Evolutionary conservation across 1,140 invertebrate genomes (phyloP).

Genomic region (Pteromalus puparum): DNA sequence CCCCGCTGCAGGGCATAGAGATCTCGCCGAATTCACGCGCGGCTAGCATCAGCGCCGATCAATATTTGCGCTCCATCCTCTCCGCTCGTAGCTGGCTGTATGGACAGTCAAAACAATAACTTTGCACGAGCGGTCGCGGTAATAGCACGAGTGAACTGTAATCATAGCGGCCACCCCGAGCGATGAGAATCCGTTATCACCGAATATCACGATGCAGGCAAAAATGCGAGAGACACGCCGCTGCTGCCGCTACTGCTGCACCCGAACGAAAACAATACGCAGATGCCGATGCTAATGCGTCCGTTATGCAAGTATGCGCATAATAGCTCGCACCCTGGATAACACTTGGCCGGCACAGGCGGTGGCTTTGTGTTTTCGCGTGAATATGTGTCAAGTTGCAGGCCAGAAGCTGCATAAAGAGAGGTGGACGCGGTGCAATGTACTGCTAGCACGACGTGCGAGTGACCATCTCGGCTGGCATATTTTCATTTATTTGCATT

Average conservation of each 20-base stretch:
- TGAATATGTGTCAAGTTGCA: constrained; percentile 15
- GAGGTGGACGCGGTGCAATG: neutral
- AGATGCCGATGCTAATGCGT: constrained; percentile 64
- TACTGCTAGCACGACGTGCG: no score
- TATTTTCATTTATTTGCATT: neutral
- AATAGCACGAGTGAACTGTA: constrained; percentile 58
- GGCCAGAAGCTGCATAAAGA: neutral
- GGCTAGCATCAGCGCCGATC: constrained; percentile 37
- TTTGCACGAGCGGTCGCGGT: constrained; percentile 49
- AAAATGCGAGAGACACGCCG: constrained; percentile 56
- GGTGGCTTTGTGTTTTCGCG: neutral
- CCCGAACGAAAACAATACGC: constrained; percentile 65
- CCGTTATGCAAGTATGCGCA: constrained; percentile 60
- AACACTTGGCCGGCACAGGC: neutral
- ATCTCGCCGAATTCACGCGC: constrained; percentile 22
- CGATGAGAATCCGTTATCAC: constrained; percentile 67
- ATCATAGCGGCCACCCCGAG: constrained; percentile 49
- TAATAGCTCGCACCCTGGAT: constrained; percentile 27
- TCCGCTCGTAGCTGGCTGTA: neutral
- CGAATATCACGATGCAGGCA: constrained; percentile 62
- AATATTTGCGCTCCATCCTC: constrained; percentile 49
- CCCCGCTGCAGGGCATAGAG: neutral
- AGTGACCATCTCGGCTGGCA: neutral
- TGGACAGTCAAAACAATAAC: constrained; percentile 58
- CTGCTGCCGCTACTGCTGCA: neutral